Evolutionary conservation across 2,113 vertebrate genomes (phyloP).

Genomic region (Bubo scandiacus): DNA sequence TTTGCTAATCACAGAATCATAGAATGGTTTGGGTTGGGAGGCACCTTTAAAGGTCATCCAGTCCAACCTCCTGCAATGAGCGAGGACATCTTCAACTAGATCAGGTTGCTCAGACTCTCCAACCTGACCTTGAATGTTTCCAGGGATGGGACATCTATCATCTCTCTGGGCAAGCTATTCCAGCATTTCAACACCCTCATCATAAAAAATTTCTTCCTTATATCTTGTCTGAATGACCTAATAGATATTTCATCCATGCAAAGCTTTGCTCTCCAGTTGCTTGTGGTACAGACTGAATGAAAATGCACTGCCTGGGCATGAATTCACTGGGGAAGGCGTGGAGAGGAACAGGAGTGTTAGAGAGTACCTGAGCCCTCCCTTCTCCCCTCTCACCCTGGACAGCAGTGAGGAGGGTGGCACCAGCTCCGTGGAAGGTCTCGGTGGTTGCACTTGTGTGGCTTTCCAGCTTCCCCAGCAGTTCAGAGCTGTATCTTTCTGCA

Average conservation of each 20-base stretch:
- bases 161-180: neutral
- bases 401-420: neutral
- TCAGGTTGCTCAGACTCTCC: neutral
- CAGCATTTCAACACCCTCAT: neutral
- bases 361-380: neutral
- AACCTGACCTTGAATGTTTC: neutral
- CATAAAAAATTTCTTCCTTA: neutral
- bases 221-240: neutral
- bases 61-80: neutral
- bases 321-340: neutral
- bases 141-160: neutral
- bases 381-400: neutral
- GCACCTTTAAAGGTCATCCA: neutral
- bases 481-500: neutral
- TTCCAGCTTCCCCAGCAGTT: neutral
- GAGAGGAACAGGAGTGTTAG: neutral
- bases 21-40: neutral
- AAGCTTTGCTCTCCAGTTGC: neutral
- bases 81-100: neutral
- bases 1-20: neutral
- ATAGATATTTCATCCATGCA: fast-evolving
- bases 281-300: neutral
- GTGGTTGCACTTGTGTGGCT: neutral
- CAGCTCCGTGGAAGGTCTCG: fast-evolving
- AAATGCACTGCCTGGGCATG: neutral